These are phyloP conservation scores for Rhopalosiphum padi DNA, from an alignment of 1,140 invertebrate species.

Conservation along the genomic window DNA sequence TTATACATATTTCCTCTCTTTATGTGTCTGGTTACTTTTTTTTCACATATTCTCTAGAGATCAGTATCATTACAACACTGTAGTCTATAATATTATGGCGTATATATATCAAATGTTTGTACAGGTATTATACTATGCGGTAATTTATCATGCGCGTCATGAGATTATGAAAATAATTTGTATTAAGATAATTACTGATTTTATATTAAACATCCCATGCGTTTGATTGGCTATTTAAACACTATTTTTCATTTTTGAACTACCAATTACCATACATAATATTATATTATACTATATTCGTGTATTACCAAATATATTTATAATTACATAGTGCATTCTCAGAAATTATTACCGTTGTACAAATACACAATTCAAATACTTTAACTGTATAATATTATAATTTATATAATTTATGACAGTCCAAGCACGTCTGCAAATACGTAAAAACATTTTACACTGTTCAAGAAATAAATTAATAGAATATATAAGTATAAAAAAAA, in stretches of 20 bases:
- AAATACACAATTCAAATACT: not conserved
- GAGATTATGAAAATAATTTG: not conserved
- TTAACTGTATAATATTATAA: not conserved
- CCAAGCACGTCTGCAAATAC: not conserved
- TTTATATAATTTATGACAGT: not conserved
- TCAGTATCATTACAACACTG: not conserved
- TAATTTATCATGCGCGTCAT: not conserved
- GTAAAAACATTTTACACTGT: not conserved
- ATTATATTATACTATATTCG: too few relatives aligned
- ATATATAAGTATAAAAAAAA: not conserved
- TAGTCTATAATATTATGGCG: not conserved
- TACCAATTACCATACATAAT: not conserved
- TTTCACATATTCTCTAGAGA: not conserved
- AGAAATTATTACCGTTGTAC: not conserved
- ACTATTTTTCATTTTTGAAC: not conserved
- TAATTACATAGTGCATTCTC: not conserved
- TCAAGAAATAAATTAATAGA: not conserved
- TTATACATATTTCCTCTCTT: not conserved
- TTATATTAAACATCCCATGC: not conserved
- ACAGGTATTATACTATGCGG: not conserved
- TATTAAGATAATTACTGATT: not conserved
- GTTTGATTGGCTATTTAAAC: not conserved
- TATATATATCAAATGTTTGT: not conserved
- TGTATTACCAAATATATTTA: not conserved
- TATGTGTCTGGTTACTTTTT: not conserved